phyloP scores from a whole-genome alignment of 1,140 invertebrate species.

The Caenorhabditis latens region DNA sequence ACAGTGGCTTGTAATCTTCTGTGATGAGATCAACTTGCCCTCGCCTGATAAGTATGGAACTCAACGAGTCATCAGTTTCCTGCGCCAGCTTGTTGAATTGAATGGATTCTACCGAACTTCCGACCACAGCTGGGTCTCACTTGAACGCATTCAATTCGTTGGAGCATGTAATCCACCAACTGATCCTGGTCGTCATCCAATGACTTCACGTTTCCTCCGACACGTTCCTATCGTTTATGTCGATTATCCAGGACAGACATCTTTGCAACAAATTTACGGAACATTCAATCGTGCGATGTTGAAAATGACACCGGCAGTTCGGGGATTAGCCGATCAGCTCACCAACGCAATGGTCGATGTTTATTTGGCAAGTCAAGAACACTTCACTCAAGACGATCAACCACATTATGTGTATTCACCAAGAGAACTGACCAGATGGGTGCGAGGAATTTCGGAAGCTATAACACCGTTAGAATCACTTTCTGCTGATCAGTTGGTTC shows the following conservation, averaged over 20 bases:
- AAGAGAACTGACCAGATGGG: constrained; percentile 99
- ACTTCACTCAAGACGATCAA: constrained; percentile 99
- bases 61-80: constrained; percentile 97
- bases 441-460: constrained; percentile 97
- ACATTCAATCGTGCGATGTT: constrained; percentile 98
- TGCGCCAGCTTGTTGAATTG: constrained; percentile 96
- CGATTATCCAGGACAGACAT: constrained; percentile 97
- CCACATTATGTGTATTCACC: constrained; percentile 99
- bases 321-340: constrained; percentile 92
- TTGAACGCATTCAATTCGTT: constrained; percentile 98
- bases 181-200: constrained; percentile 96
- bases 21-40: constrained; percentile 99
- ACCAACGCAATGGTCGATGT: constrained; percentile 99
- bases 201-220: constrained; percentile 86
- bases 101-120: constrained; percentile 86
- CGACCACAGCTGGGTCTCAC: constrained; percentile 94
- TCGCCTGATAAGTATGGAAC: constrained; percentile 98
- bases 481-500: constrained; percentile 91
- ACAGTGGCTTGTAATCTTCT: constrained; percentile 99
- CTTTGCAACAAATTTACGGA: constrained; percentile 90
- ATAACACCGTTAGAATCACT: constrained; percentile 91
- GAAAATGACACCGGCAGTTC: constrained; percentile 88
- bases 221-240: constrained; percentile 99
- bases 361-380: constrained; percentile 94
- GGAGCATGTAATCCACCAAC: constrained; percentile 99